These are phyloP conservation scores for Desoria tigrina DNA, from an alignment of 2,888 invertebrate species.

Conservation along the genomic window DNA sequence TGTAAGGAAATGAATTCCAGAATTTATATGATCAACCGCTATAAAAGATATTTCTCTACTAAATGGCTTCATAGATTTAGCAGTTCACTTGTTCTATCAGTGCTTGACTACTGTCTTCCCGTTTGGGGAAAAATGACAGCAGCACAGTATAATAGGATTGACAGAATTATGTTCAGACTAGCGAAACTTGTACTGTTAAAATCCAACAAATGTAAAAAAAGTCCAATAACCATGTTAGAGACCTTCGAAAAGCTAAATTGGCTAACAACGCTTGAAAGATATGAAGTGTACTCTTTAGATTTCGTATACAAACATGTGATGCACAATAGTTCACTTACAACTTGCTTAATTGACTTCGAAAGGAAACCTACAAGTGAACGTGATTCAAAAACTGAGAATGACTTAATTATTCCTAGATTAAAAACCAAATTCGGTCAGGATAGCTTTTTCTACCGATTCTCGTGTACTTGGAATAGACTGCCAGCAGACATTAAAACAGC, in stretches of 20 bases:
- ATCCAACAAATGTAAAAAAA: not conserved
- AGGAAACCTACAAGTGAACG: not conserved
- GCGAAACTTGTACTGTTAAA: slow-evolving; percentile 1
- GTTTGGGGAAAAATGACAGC: slow-evolving; percentile 2
- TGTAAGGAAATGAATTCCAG: not conserved
- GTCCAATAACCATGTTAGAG: not conserved
- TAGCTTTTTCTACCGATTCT: not conserved
- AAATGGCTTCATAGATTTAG: not conserved
- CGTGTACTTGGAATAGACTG: not conserved
- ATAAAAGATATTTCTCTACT: not conserved
- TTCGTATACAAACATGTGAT: not conserved
- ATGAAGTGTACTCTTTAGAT: slow-evolving; percentile 1
- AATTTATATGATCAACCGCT: not conserved
- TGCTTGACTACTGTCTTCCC: slow-evolving; percentile 7
- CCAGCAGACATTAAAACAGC: not conserved
- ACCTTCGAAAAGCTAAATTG: slow-evolving; percentile 3
- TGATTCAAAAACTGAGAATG: not conserved
- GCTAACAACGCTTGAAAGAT: not conserved
- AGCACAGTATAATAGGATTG: not conserved
- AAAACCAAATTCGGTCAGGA: not conserved
- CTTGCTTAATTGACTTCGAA: not conserved
- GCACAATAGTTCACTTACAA: not conserved
- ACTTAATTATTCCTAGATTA: not conserved
- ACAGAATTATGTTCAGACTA: slow-evolving; percentile 6
- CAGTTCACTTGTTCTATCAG: not conserved